These are phyloP conservation scores for Nasonia giraulti DNA, from an alignment of 1,140 invertebrate genomes.

Conservation along the genomic window DNA sequence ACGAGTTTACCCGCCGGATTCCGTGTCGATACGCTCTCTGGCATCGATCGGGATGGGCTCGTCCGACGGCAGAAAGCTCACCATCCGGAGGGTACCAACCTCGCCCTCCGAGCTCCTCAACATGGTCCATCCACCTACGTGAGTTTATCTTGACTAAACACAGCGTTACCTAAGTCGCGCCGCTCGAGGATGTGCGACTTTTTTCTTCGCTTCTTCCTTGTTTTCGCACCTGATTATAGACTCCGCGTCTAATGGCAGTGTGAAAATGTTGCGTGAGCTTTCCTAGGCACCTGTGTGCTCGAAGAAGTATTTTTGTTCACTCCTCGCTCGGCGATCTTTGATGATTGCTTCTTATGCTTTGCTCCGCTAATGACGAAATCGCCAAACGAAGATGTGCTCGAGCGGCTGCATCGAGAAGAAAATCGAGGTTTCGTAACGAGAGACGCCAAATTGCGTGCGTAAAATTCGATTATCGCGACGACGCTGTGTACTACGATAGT, in stretches of 20 bases:
- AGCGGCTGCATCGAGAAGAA: not conserved
- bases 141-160: constrained; percentile 73
- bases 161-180: too few species aligned
- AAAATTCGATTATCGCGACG: not conserved
- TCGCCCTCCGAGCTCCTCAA: constrained; percentile 88
- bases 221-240: not conserved
- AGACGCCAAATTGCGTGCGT: not conserved
- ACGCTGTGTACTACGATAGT: not conserved
- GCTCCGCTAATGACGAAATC: not conserved
- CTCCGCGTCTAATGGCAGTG: not conserved
- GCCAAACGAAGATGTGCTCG: not conserved
- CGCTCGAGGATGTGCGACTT: not conserved
- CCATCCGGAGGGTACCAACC: constrained; percentile 86
- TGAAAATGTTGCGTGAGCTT: not conserved
- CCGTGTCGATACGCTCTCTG: constrained; percentile 82
- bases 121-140: constrained; percentile 86
- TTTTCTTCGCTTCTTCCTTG: not conserved
- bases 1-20: constrained; percentile 74
- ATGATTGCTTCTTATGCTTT: not conserved
- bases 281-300: too few species aligned
- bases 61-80: constrained; percentile 88
- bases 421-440: not conserved
- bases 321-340: too few species aligned
- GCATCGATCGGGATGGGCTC: constrained; percentile 90
- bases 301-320: too few species aligned